A percentile compares a stretch with the other conserved stretches of the same genome.
Evolutionary conservation across 2,797 vertebrate species (phyloP).

Genomic region (Lutjanus campechanus): DNA sequence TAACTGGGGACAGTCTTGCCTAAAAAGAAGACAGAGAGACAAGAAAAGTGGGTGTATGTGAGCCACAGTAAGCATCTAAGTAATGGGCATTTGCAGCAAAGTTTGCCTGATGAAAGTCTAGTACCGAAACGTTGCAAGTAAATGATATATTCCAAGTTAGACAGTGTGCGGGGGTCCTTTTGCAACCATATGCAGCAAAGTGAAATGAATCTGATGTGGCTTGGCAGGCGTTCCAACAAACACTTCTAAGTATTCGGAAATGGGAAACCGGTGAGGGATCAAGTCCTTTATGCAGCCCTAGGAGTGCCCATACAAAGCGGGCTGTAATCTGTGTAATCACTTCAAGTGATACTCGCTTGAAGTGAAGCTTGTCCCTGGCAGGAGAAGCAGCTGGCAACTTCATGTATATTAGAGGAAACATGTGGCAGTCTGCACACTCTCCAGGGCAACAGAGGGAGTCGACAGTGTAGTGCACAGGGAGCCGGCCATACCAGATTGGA

Average conservation of each 20-base stretch:
- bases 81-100: conserved; percentile 1
- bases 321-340: neutral
- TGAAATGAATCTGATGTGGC: neutral
- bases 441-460: conserved; percentile 20
- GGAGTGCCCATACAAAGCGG: neutral
- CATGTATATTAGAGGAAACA: conserved; percentile 19
- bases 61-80: neutral
- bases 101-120: too few relatives aligned
- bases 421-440: conserved; percentile 26
- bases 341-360: neutral
- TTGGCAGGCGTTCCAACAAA: neutral
- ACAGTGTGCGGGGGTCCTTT: too few relatives aligned
- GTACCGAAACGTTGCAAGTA: too few relatives aligned
- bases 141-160: too few relatives aligned
- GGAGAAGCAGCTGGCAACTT: conserved; percentile 31
- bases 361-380: conserved; percentile 3
- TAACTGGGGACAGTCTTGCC: conserved; percentile 92
- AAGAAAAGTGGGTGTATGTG: neutral
- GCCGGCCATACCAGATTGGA: conserved; percentile 6
- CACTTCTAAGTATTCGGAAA: neutral
- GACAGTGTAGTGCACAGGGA: neutral
- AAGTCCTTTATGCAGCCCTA: neutral
- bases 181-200: neutral
- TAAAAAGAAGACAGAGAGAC: conserved; percentile 53
- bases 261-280: neutral